These are phyloP conservation scores for Seira musarum DNA, from an alignment of 2,888 invertebrate species.

Conservation along the genomic window DNA sequence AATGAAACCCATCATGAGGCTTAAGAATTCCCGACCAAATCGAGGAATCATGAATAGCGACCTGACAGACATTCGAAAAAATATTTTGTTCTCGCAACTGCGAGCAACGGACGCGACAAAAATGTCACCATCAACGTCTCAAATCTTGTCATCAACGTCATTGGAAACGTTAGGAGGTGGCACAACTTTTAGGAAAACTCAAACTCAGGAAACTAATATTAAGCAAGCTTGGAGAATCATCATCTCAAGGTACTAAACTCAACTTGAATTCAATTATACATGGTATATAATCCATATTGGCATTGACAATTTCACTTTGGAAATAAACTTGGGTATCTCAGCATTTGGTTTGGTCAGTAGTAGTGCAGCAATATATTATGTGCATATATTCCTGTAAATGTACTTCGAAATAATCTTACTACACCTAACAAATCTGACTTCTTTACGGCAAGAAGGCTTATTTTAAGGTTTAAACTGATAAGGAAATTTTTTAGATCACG, in stretches of 20 bases:
- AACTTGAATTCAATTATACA: too few species aligned
- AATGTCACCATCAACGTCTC: conserved; percentile 29
- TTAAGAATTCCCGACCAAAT: conserved; percentile 53
- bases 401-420: too few species aligned
- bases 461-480: conserved; percentile 5
- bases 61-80: conserved; percentile 36
- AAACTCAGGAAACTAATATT: not conserved
- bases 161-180: not conserved
- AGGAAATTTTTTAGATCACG: conserved; percentile 34
- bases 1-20: conserved; percentile 37
- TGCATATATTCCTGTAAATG: too few species aligned
- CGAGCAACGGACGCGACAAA: conserved; percentile 25
- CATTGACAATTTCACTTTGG: too few species aligned
- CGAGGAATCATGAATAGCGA: conserved; percentile 51
- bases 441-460: not conserved
- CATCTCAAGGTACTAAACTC: conserved; percentile 7
- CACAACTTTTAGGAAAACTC: not conserved
- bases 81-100: conserved; percentile 55
- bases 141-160: not conserved
- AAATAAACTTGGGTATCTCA: too few species aligned
- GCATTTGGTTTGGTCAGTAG: too few species aligned
- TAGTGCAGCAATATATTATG: too few species aligned
- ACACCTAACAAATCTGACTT: too few species aligned
- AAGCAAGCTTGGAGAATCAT: not conserved
- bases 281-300: too few species aligned